Evolutionary conservation across 2,113 vertebrate genomes (phyloP), one percentile per base, ranked within the genome.

Genomic region (Poeciliopsis prolifica): DNA sequence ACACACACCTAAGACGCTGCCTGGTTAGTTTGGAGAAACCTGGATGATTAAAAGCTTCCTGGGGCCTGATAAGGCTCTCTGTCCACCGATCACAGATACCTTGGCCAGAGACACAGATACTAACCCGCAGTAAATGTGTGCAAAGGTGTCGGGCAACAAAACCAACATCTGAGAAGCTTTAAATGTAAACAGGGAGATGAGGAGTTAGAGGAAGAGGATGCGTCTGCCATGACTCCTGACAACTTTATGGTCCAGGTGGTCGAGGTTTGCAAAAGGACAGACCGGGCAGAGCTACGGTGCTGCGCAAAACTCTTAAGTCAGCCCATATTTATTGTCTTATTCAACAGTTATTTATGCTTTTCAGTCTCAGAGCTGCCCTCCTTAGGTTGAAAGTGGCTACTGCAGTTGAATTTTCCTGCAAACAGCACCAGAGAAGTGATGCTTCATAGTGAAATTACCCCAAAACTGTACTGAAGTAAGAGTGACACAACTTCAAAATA

Each of bases 1-100:
- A 86, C 87, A 91, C 80, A 90, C 80, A 83, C 75, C 83, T 78
- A 60, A 74, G 80, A 80, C 79, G 69, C 11, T 0, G 67, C 71
- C 70, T 77, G 5, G 74, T 31, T 7, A 71, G 61, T 67, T 72
- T 78, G 74, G 71, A 74, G 78, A 78, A 86, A 71, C 70, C 10
- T 0, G 1, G 30, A 75, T 86, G 86, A 90, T 87, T 77, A 68
- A 91, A 67, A 0, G n/a, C 29, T 67, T 61, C 61, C 68, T 0
- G 17, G 54, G n/a, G 72, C 61, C 44, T 8, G 77, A 84, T 89
- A 72, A 76, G 5, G 54, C 2, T 86, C 76, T 48, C 89, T 86
- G 77, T 58, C 63, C 66, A 62, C 28, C 66, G 74, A 6, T 80
- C 70, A 70, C 13, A 19, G 2, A 62, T 65, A 9, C 74, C 74